phyloP scores from a whole-genome alignment of 2,113 vertebrate species.

The Tetrax tetrax region DNA sequence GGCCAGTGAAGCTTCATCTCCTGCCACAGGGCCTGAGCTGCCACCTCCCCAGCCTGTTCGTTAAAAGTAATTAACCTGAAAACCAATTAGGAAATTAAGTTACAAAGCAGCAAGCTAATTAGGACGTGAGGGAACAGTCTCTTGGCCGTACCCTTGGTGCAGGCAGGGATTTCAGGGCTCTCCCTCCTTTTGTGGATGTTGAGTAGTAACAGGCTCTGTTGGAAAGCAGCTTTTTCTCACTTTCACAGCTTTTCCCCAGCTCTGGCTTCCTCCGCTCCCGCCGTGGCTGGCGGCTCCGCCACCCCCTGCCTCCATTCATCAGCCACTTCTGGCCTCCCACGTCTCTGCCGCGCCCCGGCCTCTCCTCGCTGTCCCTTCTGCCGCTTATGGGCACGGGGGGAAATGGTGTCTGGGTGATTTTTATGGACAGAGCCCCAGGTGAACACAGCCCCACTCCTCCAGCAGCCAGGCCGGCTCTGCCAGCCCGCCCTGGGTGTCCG shows the following conservation, averaged over 20 bases:
- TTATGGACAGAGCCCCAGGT: neutral
- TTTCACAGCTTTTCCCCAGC: conserved; percentile 28
- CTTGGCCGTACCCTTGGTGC: neutral
- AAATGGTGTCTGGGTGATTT: accelerated
- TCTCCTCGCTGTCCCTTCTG: neutral
- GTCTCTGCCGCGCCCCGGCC: neutral
- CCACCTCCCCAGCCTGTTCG: neutral
- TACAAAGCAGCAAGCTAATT: neutral
- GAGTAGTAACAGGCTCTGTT: conserved; percentile 30
- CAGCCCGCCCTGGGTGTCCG: neutral
- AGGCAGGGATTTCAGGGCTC: neutral
- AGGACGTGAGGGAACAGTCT: neutral
- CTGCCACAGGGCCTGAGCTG: neutral
- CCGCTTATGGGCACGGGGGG: accelerated
- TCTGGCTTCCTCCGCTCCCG: neutral
- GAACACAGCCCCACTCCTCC: neutral
- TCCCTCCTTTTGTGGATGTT: neutral
- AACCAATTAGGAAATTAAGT: neutral
- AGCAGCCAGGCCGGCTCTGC: neutral
- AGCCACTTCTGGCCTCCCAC: neutral
- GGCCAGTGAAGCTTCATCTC: neutral
- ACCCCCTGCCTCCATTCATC: neutral
- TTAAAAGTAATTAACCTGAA: neutral
- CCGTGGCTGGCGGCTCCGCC: conserved; percentile 16
- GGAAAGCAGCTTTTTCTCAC: conserved; percentile 14